Percentiles rank a stretch among this genome's conserved stretches.
phyloP scores from a whole-genome alignment of 2,797 vertebrate species.

The Helostoma temminkii region DNA sequence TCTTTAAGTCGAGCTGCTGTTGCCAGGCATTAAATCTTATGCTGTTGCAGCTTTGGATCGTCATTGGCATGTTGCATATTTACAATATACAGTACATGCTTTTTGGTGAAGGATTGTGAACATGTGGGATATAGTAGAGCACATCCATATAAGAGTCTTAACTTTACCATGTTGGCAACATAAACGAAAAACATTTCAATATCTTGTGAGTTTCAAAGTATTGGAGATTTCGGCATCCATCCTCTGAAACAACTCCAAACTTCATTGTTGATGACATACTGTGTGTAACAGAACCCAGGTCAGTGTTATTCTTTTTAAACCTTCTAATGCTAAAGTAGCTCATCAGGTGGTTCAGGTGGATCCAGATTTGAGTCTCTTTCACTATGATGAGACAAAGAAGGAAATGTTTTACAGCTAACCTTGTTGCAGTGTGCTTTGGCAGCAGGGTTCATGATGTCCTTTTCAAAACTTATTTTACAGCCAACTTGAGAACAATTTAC shows the following conservation, averaged over 20 bases:
- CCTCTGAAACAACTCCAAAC: slow-evolving; percentile 42
- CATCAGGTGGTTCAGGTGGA: slow-evolving; percentile 1
- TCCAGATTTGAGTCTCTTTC: background rate
- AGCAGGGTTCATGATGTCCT: slow-evolving; percentile 35
- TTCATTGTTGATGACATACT: slow-evolving; percentile 40
- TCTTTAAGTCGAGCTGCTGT: slow-evolving; percentile 57
- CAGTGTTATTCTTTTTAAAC: background rate
- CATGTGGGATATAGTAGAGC: slow-evolving; percentile 30
- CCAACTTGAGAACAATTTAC: no score
- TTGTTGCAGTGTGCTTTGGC: slow-evolving; percentile 14
- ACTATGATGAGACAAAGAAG: slow-evolving; percentile 24
- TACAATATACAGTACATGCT: slow-evolving; percentile 55
- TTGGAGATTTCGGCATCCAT: slow-evolving; percentile 50
- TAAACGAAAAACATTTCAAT: slow-evolving; percentile 63
- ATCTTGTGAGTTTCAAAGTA: slow-evolving; percentile 44
- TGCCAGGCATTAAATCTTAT: slow-evolving; percentile 63
- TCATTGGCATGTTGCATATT: slow-evolving; percentile 52
- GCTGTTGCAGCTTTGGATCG: slow-evolving; percentile 44
- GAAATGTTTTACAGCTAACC: slow-evolving; percentile 12
- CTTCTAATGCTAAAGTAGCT: slow-evolving; percentile 13
- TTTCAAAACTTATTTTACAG: no score
- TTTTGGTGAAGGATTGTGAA: slow-evolving; percentile 38
- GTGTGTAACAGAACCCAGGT: slow-evolving; percentile 27
- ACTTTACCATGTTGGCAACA: slow-evolving; percentile 41
- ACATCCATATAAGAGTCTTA: slow-evolving; percentile 52